A percentile compares a stretch with the other conserved stretches of the same genome.
Evolutionary conservation across 2,113 vertebrate species (phyloP).

Genomic region (Pteruthius melanotis): DNA sequence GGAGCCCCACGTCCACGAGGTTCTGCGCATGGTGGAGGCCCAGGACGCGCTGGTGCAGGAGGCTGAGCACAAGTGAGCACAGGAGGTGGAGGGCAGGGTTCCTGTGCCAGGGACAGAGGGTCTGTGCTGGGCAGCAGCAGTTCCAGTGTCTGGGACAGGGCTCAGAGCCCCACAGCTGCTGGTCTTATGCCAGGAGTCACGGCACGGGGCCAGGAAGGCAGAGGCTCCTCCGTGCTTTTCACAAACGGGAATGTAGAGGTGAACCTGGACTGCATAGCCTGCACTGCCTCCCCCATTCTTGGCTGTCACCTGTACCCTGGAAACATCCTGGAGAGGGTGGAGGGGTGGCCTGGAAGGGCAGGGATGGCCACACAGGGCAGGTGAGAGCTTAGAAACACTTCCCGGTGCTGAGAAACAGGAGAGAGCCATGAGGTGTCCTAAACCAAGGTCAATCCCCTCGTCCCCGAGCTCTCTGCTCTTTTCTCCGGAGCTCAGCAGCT

Average conservation of each 20-base stretch:
- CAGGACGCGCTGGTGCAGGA: slow-evolving; percentile 81
- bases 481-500: neutral
- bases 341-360: neutral
- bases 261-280: neutral
- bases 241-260: neutral
- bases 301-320: neutral
- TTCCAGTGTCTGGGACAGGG: neutral
- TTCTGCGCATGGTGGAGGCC: slow-evolving; percentile 80
- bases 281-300: neutral
- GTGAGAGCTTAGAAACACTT: neutral
- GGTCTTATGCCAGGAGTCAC: neutral
- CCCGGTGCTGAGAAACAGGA: neutral
- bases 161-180: neutral
- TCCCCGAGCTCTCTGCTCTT: neutral
- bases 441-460: neutral
- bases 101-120: neutral
- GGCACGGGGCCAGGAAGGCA: neutral
- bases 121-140: neutral
- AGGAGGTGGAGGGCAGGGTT: neutral
- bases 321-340: neutral
- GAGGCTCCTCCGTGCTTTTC: neutral
- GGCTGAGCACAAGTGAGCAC: slow-evolving; percentile 82
- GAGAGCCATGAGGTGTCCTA: neutral
- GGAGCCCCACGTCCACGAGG: slow-evolving; percentile 83
- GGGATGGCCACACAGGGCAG: neutral